Evolutionary conservation across 2,797 vertebrate genomes (phyloP).

Genomic region (Silurus aristotelis): DNA sequence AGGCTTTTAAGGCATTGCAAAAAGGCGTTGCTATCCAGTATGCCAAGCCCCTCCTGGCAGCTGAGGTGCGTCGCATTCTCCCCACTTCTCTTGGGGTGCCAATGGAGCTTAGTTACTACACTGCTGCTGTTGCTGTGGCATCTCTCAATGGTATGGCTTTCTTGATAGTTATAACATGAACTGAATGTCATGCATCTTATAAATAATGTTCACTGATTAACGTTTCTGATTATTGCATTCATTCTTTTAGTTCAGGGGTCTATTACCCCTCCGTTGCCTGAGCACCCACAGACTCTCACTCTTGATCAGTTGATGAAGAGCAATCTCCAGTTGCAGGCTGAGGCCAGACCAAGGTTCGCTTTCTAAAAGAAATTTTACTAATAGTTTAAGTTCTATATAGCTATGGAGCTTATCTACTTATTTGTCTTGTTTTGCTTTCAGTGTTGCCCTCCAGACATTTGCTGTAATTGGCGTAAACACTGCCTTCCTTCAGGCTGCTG

Average conservation of each 20-base stretch:
- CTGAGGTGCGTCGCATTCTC: slow-evolving; percentile 73
- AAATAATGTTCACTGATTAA: background rate
- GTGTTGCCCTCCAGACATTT: slow-evolving; percentile 73
- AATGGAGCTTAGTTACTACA: slow-evolving; percentile 76
- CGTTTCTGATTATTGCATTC: background rate
- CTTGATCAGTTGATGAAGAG: slow-evolving; percentile 68
- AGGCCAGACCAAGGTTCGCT: slow-evolving; percentile 71
- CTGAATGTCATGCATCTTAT: background rate
- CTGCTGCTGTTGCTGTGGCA: slow-evolving; percentile 68
- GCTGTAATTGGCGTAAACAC: slow-evolving; percentile 79
- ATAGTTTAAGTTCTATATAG: accelerated
- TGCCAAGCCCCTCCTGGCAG: slow-evolving; percentile 70
- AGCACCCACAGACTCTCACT: slow-evolving; percentile 69
- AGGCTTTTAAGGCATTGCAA: slow-evolving; percentile 60
- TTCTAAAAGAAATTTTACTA: background rate
- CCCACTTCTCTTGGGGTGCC: slow-evolving; percentile 79
- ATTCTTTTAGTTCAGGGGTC: slow-evolving; percentile 67
- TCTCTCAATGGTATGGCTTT: slow-evolving; percentile 63
- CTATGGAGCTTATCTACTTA: background rate
- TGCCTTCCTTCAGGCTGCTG: slow-evolving; percentile 70
- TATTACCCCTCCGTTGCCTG: slow-evolving; percentile 70
- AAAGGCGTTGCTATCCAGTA: slow-evolving; percentile 61
- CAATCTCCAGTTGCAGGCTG: slow-evolving; percentile 71
- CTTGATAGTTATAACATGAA: background rate
- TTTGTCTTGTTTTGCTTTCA: slow-evolving; percentile 56